Evolutionary conservation across 2,888 invertebrate genomes (phyloP), one percentile per base, ranked within the genome.

Genomic region (Neocrepidodera transversa): DNA sequence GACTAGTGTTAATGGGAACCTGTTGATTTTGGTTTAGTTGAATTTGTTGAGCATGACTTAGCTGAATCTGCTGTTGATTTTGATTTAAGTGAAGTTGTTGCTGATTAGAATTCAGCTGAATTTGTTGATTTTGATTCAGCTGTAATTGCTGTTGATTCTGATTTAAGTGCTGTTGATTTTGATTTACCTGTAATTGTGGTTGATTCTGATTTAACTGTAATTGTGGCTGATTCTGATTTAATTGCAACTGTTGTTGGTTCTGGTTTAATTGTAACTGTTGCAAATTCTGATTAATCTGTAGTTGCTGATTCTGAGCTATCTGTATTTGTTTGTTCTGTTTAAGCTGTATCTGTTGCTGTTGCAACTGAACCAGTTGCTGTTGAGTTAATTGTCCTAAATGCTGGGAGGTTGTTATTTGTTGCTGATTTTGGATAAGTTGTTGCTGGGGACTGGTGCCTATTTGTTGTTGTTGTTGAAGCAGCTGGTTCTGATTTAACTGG

Each of bases 21-120:
- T 81, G 78, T 10, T 82, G 81, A 52, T 82, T 82, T 63, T 82
- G 82, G 42, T 49, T 60, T 17, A 64, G 13, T 38, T 32, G 35
- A 2, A 81, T 80, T n/a, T 81, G 80, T 58, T 83, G 81, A 0
- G 62, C 63, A 36, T 60, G 72, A 42, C 66, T 70, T 0, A 58
- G 23, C 47, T 73, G 72, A 32, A 62, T 57, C 47, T 65, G 68
- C 45, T 69, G 67, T 42, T 65, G 64, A 54, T 18, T 50, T 43
- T 56, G 56, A 26, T 56, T 56, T 10, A 57, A 47, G 57, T 67
- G 62, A 54, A 50, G 42, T 8, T 50, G 59, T 17, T 62, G 62
- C 23, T 60, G 62, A 49, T 54, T 59, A 18, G 63, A 65, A 50
- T 45, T 53, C 16, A 73, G 73, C 58, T 76, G 75, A 61, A 74